Evolutionary conservation across 2,888 invertebrate genomes (phyloP).

Genomic region (Steromphala cineraria): DNA sequence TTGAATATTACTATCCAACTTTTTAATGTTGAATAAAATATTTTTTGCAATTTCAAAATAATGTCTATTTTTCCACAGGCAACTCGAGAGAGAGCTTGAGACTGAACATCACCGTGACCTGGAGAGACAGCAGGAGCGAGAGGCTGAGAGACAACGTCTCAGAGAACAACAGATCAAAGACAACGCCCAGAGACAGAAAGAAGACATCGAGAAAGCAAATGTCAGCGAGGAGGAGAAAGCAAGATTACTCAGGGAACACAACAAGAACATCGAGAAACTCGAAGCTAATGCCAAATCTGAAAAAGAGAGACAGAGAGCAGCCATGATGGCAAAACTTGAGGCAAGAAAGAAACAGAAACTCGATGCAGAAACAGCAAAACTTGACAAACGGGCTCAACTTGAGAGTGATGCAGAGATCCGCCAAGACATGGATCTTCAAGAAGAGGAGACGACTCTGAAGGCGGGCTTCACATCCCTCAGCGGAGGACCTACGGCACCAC

Average conservation of each 20-base stretch:
- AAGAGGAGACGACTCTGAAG: constrained; percentile 39
- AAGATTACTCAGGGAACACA: constrained; percentile 64
- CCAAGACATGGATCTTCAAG: constrained; percentile 44
- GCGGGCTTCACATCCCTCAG: not conserved
- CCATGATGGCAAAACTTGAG: constrained; percentile 62
- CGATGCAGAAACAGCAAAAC: constrained; percentile 55
- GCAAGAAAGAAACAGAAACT: constrained; percentile 62
- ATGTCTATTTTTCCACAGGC: constrained; percentile 39
- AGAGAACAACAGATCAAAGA: constrained; percentile 64
- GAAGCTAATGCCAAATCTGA: constrained; percentile 55
- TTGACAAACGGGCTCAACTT: constrained; percentile 57
- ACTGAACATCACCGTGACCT: constrained; percentile 63
- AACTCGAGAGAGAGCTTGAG: constrained; percentile 63
- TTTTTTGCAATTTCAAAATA: not conserved
- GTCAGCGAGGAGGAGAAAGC: constrained; percentile 62
- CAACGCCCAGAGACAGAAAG: constrained; percentile 51
- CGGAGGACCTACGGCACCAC: not conserved
- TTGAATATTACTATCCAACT: not conserved
- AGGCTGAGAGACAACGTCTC: constrained; percentile 60
- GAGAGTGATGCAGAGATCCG: constrained; percentile 55
- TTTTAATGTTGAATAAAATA: not conserved
- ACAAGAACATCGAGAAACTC: constrained; percentile 61
- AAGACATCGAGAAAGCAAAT: constrained; percentile 59
- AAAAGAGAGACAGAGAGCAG: constrained; percentile 49
- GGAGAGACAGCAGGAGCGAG: constrained; percentile 58